Percentiles rank a stretch among this genome's conserved stretches.
phyloP scores from a whole-genome alignment of 53 echinoderm and acorn worm genomes.

The Arbacia lixula region DNA sequence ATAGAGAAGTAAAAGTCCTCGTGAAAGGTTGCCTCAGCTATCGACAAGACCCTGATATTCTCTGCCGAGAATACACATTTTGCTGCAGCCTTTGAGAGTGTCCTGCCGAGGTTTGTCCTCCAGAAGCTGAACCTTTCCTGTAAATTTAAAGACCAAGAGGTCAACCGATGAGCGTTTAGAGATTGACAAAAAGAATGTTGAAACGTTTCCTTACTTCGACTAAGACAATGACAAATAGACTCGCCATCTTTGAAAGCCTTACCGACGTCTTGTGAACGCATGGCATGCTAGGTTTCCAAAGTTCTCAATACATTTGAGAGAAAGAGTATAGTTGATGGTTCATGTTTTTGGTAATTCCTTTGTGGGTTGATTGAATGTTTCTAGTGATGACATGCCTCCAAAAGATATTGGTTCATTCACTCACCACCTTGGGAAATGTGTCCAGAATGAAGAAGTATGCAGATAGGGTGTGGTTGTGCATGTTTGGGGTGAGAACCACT shows the following conservation, averaged over 20 bases:
- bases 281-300: too few relatives aligned
- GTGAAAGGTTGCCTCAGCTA: conserved; percentile 15
- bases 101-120: not conserved
- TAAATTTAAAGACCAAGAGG: not conserved
- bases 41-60: not conserved
- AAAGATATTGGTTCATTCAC: too few relatives aligned
- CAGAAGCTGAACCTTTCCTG: not conserved
- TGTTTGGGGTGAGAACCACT: not conserved
- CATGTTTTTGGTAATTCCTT: too few relatives aligned
- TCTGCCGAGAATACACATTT: not conserved
- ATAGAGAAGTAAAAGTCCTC: conserved; percentile 7
- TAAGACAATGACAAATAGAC: too few relatives aligned
- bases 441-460: conserved; percentile 25
- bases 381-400: too few relatives aligned
- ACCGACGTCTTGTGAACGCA: too few relatives aligned
- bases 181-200: too few relatives aligned
- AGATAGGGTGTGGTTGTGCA: conserved; percentile 1
- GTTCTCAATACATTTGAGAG: too few relatives aligned
- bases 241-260: too few relatives aligned
- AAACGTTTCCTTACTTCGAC: too few relatives aligned
- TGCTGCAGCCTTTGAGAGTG: not conserved
- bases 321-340: too few relatives aligned
- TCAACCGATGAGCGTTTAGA: not conserved
- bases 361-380: too few relatives aligned
- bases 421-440: conserved; percentile 10